A percentile compares a stretch with the other conserved stretches of the same genome.
Conservation (phyloP, 2,888 invertebrate species). For the Calephelis perditalis region DNA sequence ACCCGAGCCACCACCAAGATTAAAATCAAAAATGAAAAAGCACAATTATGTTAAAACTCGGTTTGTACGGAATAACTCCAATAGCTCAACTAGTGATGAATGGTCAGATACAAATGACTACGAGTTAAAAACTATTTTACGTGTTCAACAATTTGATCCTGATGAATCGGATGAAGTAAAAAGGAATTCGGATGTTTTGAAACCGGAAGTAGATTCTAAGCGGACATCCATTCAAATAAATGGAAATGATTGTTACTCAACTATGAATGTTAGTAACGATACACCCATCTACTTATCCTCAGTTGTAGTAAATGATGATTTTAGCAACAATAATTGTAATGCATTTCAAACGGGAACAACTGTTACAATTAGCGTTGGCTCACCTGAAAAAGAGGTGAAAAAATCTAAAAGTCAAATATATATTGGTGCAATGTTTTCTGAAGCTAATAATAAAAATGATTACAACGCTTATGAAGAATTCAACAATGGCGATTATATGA, state of each 20-base stretch:
- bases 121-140: conserved; percentile 64
- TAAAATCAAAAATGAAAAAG: conserved; percentile 61
- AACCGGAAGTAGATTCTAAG: conserved; percentile 61
- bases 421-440: conserved; percentile 60
- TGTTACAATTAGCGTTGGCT: conserved; percentile 80
- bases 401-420: conserved; percentile 74
- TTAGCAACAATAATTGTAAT: conserved; percentile 52
- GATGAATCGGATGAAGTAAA: conserved; percentile 60
- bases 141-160: conserved; percentile 69
- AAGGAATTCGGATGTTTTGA: conserved; percentile 38
- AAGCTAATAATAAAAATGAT: conserved; percentile 39
- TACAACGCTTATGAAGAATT: conserved; percentile 70
- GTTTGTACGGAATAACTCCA: conserved; percentile 65
- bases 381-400: conserved; percentile 62
- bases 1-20: conserved; percentile 69
- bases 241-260: conserved; percentile 86
- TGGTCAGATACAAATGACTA: conserved; percentile 70
- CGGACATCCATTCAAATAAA: conserved; percentile 86
- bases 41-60: conserved; percentile 73
- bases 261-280: conserved; percentile 84
- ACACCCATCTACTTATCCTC: conserved; percentile 85
- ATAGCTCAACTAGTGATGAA: conserved; percentile 72
- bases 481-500: conserved; percentile 44
- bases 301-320: conserved; percentile 82
- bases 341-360: conserved; percentile 77